A percentile compares a stretch with the other conserved stretches of the same genome.
Evolutionary conservation across 1,140 invertebrate species (phyloP).

Genomic region (Tyrophagus putrescentiae): DNA sequence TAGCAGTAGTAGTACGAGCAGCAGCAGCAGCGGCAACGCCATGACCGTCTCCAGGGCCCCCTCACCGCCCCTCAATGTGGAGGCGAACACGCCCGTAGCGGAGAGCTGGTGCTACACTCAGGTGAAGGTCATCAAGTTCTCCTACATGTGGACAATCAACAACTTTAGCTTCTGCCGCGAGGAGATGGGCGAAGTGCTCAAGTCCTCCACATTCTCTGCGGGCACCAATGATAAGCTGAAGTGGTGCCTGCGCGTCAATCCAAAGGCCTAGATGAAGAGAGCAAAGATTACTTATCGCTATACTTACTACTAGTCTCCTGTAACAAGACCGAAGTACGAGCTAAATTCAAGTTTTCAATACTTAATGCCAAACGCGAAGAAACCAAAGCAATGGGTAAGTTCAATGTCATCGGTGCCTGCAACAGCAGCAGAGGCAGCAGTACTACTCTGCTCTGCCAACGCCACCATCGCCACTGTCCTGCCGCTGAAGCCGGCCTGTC

Average conservation of each 20-base stretch:
- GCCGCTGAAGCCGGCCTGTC: background rate
- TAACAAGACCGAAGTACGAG: slow-evolving; percentile 97
- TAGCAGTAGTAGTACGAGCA: background rate
- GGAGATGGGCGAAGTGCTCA: slow-evolving; percentile 98
- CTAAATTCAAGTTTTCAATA: slow-evolving; percentile 99
- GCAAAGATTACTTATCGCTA: slow-evolving; percentile 96
- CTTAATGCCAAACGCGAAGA: slow-evolving; percentile 98
- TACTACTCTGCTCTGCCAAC: background rate
- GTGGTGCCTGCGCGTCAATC: slow-evolving; percentile 98
- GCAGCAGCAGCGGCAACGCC: slow-evolving; percentile 7
- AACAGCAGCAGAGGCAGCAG: slow-evolving; percentile 9
- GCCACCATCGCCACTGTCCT: background rate
- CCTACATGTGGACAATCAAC: slow-evolving; percentile 99
- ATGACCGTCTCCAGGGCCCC: slow-evolving; percentile 27
- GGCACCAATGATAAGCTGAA: slow-evolving; percentile 98
- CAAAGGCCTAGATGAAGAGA: slow-evolving; percentile 97
- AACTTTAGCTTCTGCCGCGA: slow-evolving; percentile 99
- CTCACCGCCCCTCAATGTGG: slow-evolving; percentile 24
- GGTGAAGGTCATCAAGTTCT: slow-evolving; percentile 99
- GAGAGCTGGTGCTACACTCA: slow-evolving; percentile 38
- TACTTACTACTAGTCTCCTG: slow-evolving; percentile 96
- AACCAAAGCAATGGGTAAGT: slow-evolving; percentile 93
- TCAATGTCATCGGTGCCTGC: slow-evolving; percentile 18
- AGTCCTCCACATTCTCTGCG: slow-evolving; percentile 97
- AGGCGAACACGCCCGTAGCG: slow-evolving; percentile 26